phyloP scores from a whole-genome alignment of 2,797 vertebrate species.

The Myoxocephalus aenaeus region DNA sequence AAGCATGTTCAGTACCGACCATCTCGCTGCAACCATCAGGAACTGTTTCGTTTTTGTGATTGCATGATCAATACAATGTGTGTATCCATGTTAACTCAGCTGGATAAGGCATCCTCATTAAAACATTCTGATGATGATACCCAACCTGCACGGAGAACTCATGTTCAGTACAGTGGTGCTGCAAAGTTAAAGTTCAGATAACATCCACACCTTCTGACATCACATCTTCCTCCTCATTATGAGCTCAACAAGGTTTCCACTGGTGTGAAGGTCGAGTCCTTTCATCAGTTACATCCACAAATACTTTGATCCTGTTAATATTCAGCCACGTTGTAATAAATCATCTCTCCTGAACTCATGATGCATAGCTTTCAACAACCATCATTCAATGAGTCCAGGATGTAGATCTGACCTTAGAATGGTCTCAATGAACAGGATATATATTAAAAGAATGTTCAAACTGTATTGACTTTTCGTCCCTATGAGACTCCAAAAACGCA shows the following conservation, averaged over 20 bases:
- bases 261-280: neutral
- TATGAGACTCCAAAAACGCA: too few relatives aligned
- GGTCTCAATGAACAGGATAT: too few relatives aligned
- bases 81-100: neutral
- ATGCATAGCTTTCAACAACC: neutral
- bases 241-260: neutral
- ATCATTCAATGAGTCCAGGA: neutral
- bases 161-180: neutral
- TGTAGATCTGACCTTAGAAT: too few relatives aligned
- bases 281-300: neutral
- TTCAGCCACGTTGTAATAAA: neutral
- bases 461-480: too few relatives aligned
- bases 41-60: neutral
- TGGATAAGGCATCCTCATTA: neutral
- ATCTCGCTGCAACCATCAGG: neutral
- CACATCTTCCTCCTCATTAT: neutral
- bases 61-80: neutral
- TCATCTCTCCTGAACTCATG: neutral
- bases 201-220: neutral
- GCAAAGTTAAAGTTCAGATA: neutral
- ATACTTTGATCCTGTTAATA: neutral
- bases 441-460: too few relatives aligned
- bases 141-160: neutral
- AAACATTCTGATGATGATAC: neutral
- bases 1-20: conserved; percentile 75